These are phyloP conservation scores for Apteryx mantelli DNA, from an alignment of 2,113 vertebrate genomes.

Conservation along the genomic window DNA sequence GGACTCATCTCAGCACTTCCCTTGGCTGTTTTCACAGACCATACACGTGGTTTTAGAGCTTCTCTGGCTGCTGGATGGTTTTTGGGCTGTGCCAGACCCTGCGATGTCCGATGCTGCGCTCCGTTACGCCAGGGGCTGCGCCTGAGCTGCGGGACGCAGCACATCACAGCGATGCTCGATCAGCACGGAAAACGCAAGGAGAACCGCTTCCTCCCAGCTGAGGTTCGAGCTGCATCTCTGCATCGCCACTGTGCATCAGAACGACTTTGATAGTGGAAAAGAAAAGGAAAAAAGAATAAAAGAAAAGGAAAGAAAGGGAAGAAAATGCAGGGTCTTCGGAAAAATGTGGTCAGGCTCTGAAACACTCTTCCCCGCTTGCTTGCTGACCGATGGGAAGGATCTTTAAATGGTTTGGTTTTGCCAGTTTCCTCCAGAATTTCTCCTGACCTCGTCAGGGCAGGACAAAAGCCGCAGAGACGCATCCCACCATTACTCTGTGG, in stretches of 20 bases:
- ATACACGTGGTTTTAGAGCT: neutral
- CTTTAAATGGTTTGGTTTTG: neutral
- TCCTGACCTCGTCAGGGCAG: neutral
- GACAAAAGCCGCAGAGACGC: neutral
- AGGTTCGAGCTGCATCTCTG: neutral
- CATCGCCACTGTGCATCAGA: neutral
- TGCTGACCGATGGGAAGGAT: neutral
- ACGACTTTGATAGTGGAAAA: neutral
- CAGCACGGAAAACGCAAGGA: neutral
- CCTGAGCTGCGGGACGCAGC: conserved; percentile 40
- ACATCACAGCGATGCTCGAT: conserved; percentile 25
- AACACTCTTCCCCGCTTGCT: neutral
- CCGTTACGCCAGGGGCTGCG: neutral
- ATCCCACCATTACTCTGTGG: neutral
- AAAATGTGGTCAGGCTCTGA: neutral
- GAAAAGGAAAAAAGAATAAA: neutral
- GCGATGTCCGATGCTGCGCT: neutral
- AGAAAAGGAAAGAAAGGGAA: neutral
- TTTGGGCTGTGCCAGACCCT: neutral
- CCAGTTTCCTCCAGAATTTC: neutral
- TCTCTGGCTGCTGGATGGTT: neutral
- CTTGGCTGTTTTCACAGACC: conserved; percentile 6
- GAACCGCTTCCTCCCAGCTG: neutral
- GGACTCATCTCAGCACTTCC: conserved; percentile 10
- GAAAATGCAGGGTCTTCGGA: neutral